Evolutionary conservation across 2,888 invertebrate genomes (phyloP).

Genomic region (Tetramorium bicarinatum): DNA sequence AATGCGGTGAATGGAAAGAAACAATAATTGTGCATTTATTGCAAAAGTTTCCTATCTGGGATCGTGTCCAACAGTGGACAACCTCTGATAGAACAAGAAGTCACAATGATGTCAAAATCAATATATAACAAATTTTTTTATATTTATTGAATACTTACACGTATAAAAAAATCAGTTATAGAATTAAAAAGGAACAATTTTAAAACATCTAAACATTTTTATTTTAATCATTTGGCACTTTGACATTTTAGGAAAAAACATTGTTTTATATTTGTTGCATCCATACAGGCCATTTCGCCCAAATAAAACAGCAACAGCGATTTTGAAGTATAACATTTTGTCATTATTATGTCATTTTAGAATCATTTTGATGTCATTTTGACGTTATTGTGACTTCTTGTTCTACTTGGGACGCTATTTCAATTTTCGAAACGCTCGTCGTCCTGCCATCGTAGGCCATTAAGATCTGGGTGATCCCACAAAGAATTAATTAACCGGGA

Average conservation of each 20-base stretch:
- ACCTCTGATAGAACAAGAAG: too few relatives aligned
- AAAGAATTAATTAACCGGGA: slow-evolving; percentile 81
- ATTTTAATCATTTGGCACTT: background rate
- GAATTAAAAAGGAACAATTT: background rate
- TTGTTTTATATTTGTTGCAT: slow-evolving; percentile 1
- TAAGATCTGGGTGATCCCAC: slow-evolving; percentile 62
- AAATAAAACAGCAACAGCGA: background rate
- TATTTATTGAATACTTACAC: background rate
- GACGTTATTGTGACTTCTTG: too few relatives aligned
- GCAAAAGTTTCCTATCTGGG: too few relatives aligned
- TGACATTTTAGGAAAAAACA: background rate
- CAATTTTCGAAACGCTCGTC: slow-evolving; percentile 37
- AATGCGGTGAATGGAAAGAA: too few relatives aligned
- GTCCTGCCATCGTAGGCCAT: slow-evolving; percentile 38
- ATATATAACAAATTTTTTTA: background rate
- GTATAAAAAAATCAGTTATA: background rate
- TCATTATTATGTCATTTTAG: too few relatives aligned
- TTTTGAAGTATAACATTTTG: slow-evolving; percentile 17
- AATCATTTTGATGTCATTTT: too few relatives aligned
- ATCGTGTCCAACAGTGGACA: background rate
- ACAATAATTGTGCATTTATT: too few relatives aligned
- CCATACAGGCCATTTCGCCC: background rate
- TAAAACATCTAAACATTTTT: background rate
- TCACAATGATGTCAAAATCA: too few relatives aligned
- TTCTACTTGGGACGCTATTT: too few relatives aligned